Conservation (phyloP, 2,113 vertebrate genomes). For the Bufo bufo region DNA sequence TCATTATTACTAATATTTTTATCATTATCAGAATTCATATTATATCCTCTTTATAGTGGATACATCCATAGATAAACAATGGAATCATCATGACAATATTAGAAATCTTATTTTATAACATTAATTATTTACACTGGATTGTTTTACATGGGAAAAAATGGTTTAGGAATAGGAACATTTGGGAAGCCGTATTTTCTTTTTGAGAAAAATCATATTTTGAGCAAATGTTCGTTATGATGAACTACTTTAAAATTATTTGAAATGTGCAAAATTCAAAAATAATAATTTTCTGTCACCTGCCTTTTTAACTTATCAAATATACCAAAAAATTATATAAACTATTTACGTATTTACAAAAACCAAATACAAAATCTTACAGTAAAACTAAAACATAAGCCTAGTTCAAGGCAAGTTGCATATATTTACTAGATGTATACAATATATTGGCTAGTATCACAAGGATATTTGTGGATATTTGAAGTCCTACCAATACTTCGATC, state of each 20-base stretch:
- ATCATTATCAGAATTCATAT: background rate
- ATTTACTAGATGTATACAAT: background rate
- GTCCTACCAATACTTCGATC: too few relatives aligned
- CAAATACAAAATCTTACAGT: too few relatives aligned
- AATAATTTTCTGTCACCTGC: too few relatives aligned
- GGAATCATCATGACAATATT: background rate
- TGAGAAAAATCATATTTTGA: background rate
- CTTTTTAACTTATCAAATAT: too few relatives aligned
- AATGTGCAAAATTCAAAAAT: too few relatives aligned
- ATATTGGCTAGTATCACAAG: too few relatives aligned
- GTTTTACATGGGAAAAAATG: background rate
- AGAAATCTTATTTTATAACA: background rate
- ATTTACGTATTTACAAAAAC: too few relatives aligned
- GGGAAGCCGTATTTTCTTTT: background rate
- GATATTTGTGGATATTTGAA: too few relatives aligned
- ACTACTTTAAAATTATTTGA: too few relatives aligned
- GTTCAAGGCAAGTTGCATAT: background rate
- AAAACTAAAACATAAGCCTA: background rate
- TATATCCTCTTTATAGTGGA: background rate
- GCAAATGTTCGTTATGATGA: background rate
- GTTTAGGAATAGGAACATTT: background rate
- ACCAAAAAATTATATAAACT: too few relatives aligned
- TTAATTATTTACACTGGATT: background rate
- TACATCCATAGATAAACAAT: background rate
- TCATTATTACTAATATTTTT: background rate